These are phyloP conservation scores for Setophaga kirtlandii DNA, from an alignment of 2,113 vertebrate species.

Conservation along the genomic window DNA sequence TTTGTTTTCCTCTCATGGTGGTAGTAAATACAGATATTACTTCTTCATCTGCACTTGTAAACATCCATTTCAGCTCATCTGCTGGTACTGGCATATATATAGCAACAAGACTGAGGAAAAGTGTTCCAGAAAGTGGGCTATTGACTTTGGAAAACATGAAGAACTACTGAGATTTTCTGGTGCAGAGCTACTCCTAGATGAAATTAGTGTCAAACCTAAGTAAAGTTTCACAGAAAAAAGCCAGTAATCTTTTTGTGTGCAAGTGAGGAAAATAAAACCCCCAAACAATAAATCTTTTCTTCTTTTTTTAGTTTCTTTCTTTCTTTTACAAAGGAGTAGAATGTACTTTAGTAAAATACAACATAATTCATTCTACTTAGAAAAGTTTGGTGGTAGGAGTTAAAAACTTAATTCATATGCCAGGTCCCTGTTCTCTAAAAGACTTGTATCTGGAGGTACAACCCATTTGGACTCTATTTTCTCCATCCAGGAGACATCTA, in stretches of 20 bases:
- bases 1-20: not conserved
- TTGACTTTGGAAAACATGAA: not conserved
- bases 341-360: not conserved
- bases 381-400: not conserved
- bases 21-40: not conserved
- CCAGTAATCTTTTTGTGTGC: not conserved
- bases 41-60: not conserved
- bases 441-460: accelerated
- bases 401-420: not conserved
- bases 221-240: not conserved
- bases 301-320: not conserved
- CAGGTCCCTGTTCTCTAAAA: not conserved
- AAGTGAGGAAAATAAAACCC: not conserved
- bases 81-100: not conserved
- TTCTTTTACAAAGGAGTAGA: not conserved
- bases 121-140: not conserved
- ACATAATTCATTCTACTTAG: not conserved
- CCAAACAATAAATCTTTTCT: not conserved
- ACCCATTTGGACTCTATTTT: not conserved
- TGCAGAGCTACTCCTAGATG: not conserved
- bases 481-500: accelerated
- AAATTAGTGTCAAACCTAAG: not conserved
- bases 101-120: not conserved
- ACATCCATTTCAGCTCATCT: not conserved
- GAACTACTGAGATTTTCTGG: not conserved